These are phyloP conservation scores for Bagarius yarrelli DNA, from an alignment of 2,113 vertebrate genomes.

Conservation along the genomic window DNA sequence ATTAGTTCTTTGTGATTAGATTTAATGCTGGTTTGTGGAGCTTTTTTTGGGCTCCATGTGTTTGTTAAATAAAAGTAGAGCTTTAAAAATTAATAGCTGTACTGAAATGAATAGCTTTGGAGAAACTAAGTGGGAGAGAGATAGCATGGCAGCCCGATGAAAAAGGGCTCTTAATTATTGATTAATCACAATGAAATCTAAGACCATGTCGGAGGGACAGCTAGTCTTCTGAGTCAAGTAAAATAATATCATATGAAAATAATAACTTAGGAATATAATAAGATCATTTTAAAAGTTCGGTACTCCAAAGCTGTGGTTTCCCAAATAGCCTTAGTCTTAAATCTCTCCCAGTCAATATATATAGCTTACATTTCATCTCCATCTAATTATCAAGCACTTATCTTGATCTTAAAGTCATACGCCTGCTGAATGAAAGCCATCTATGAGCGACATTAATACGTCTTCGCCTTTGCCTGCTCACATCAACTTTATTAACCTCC, in stretches of 20 bases:
- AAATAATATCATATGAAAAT: neutral
- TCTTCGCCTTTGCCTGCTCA: neutral
- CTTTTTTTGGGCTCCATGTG: slow-evolving; percentile 42
- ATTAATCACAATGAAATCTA: slow-evolving; percentile 67
- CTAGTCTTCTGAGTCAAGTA: neutral
- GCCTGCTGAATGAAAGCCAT: neutral
- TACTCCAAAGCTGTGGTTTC: neutral
- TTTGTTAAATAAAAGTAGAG: slow-evolving; percentile 49
- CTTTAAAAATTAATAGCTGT: slow-evolving; percentile 67
- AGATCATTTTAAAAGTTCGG: neutral
- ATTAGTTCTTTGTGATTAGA: neutral
- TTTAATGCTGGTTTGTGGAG: slow-evolving; percentile 17
- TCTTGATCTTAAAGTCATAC: neutral
- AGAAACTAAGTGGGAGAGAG: slow-evolving; percentile 22
- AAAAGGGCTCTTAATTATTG: slow-evolving; percentile 70
- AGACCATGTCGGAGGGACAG: slow-evolving; percentile 37
- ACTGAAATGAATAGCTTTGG: slow-evolving; percentile 57
- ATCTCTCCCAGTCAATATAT: neutral
- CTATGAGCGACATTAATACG: slow-evolving; percentile 3
- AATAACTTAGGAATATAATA: neutral
- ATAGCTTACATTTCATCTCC: slow-evolving; percentile 4
- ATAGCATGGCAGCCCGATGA: slow-evolving; percentile 65
- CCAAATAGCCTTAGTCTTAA: neutral
- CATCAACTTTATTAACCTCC: slow-evolving; percentile 9
- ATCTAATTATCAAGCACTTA: slow-evolving; percentile 5